phyloP scores from a whole-genome alignment of 2,797 vertebrate genomes.

The Chrysocyon brachyurus region DNA sequence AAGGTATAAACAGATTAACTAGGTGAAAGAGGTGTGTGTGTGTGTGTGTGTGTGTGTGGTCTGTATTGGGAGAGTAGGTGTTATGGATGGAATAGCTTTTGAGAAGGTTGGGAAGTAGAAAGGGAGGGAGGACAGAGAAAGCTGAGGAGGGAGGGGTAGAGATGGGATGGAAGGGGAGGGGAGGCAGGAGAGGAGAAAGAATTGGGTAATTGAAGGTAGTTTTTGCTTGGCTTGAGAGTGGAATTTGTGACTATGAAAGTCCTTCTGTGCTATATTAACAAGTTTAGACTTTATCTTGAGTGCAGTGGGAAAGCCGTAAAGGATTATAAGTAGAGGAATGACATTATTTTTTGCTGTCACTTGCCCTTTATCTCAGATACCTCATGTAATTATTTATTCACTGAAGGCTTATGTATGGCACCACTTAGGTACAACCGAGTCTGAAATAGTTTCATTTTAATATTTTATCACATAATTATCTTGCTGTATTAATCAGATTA shows the following conservation, averaged over 20 bases:
- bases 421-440: neutral
- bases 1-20: neutral
- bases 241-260: neutral
- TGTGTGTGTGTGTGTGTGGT: neutral
- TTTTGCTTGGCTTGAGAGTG: neutral
- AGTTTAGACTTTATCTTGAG: neutral
- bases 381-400: neutral
- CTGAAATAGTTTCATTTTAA: constrained; percentile 7
- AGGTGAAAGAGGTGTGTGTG: neutral
- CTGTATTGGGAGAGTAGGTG: neutral
- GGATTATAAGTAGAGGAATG: neutral
- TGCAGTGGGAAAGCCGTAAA: neutral
- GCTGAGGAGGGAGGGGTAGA: too few relatives aligned
- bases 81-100: neutral
- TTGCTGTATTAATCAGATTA: neutral
- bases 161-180: neutral
- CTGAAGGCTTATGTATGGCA: neutral
- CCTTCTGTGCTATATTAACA: neutral
- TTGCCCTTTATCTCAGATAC: neutral
- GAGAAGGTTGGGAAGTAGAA: neutral
- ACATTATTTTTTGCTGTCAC: neutral
- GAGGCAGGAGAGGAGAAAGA: neutral
- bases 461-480: neutral
- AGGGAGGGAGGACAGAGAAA: neutral
- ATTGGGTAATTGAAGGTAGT: neutral